phyloP scores from a whole-genome alignment of 2,113 vertebrate genomes.

The Lycaon pictus region DNA sequence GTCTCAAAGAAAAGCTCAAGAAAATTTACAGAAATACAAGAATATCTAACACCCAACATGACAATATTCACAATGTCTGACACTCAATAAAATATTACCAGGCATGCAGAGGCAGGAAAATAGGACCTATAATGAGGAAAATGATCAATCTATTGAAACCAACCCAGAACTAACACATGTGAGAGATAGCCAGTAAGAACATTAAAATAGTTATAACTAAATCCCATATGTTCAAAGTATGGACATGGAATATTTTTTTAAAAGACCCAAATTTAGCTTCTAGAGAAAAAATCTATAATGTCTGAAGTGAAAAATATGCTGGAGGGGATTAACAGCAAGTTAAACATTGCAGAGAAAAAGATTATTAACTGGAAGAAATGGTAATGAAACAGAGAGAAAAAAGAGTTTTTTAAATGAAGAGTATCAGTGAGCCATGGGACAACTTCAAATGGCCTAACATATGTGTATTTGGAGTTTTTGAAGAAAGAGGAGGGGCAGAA shows the following conservation, averaged over 20 bases:
- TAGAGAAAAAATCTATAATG: conserved; percentile 14
- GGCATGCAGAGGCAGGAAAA: conserved; percentile 11
- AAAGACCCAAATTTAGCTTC: conserved; percentile 18
- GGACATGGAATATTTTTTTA: background rate
- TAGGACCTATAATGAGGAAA: background rate
- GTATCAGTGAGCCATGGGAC: background rate
- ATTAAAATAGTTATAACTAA: background rate
- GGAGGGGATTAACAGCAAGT: background rate
- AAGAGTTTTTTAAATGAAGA: background rate
- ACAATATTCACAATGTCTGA: background rate
- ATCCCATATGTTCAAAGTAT: background rate
- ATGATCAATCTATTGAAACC: background rate
- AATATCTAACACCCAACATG: background rate
- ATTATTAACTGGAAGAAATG: background rate
- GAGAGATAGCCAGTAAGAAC: conserved; percentile 5
- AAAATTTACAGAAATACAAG: conserved; percentile 54
- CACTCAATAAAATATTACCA: background rate
- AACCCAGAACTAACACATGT: background rate
- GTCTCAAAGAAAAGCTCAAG: background rate
- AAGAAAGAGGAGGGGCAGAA: background rate
- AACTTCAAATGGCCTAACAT: background rate
- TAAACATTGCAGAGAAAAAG: background rate
- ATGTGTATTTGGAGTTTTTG: background rate
- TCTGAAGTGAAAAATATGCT: background rate
- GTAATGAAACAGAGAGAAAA: conserved; percentile 7